Evolutionary conservation across 2,113 vertebrate species (phyloP).

Genomic region (Oxygymnocypris stewartii): DNA sequence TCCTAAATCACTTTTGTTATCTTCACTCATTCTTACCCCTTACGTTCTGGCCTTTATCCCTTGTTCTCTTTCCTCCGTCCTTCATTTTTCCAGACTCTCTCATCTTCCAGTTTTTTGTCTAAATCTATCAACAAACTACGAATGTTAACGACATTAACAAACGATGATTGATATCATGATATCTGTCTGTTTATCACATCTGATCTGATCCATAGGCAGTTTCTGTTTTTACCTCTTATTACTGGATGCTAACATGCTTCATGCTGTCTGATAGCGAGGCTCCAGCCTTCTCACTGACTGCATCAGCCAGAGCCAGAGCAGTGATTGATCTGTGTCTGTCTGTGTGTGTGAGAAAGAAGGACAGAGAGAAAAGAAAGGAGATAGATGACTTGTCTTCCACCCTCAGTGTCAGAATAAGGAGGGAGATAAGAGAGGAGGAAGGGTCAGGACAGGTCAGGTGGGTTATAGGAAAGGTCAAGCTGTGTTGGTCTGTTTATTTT

Average conservation of each 20-base stretch:
- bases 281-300: not conserved
- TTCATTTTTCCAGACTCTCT: not conserved
- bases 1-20: slow-evolving; percentile 39
- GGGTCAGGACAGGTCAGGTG: slow-evolving; percentile 36
- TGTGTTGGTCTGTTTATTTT: slow-evolving; percentile 48
- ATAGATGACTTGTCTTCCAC: slow-evolving; percentile 17
- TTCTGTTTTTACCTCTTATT: slow-evolving; percentile 13
- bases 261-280: not conserved
- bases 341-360: slow-evolving; percentile 28
- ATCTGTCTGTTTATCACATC: not conserved
- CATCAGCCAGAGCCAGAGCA: slow-evolving; percentile 10
- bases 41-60: slow-evolving; percentile 2
- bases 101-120: not conserved
- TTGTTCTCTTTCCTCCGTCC: slow-evolving; percentile 6
- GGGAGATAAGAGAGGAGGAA: slow-evolving; percentile 42
- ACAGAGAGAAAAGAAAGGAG: slow-evolving; percentile 27
- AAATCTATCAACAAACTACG: slow-evolving; percentile 3
- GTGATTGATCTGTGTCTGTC: slow-evolving; percentile 29
- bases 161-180: not conserved
- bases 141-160: not conserved
- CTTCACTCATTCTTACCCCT: slow-evolving; percentile 11
- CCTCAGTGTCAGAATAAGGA: slow-evolving; percentile 27
- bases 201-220: not conserved
- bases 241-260: not conserved
- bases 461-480: slow-evolving; percentile 46